phyloP scores from a whole-genome alignment of 23 tunicate species.

The Oikopleura albicans region DNA sequence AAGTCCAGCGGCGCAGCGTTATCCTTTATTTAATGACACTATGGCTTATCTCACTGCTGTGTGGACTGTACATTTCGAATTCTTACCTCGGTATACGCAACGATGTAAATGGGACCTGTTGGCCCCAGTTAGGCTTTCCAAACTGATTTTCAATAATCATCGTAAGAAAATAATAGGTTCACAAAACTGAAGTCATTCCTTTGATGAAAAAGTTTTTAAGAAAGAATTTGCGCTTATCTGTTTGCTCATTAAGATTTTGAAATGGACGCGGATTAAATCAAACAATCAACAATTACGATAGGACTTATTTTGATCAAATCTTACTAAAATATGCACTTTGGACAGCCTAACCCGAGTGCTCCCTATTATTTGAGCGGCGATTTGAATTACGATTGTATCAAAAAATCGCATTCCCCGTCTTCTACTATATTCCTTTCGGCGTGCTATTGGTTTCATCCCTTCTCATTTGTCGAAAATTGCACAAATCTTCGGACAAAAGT shows the following conservation, averaged over 20 bases:
- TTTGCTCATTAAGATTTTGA: too few relatives aligned
- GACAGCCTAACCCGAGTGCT: neutral
- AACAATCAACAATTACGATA: too few relatives aligned
- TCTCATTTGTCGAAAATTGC: neutral
- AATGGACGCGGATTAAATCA: too few relatives aligned
- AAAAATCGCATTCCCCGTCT: neutral
- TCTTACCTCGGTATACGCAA: neutral
- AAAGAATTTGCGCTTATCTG: too few relatives aligned
- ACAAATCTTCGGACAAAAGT: neutral
- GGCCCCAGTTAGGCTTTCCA: neutral
- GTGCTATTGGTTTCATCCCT: neutral
- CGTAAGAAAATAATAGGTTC: neutral
- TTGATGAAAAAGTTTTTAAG: neutral
- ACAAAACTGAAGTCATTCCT: neutral
- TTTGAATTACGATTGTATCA: neutral
- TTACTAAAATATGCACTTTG: neutral
- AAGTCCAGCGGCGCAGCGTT: neutral
- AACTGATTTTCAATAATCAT: too few relatives aligned
- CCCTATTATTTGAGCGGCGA: neutral
- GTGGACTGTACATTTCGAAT: slow-evolving; percentile 1
- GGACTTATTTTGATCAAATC: too few relatives aligned
- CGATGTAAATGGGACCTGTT: neutral
- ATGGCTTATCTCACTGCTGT: neutral
- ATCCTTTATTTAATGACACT: neutral
- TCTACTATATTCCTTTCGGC: neutral